Base-by-base conservation (phyloP, 2,797 vertebrate genomes). In the Gallinago stenura region DNA sequence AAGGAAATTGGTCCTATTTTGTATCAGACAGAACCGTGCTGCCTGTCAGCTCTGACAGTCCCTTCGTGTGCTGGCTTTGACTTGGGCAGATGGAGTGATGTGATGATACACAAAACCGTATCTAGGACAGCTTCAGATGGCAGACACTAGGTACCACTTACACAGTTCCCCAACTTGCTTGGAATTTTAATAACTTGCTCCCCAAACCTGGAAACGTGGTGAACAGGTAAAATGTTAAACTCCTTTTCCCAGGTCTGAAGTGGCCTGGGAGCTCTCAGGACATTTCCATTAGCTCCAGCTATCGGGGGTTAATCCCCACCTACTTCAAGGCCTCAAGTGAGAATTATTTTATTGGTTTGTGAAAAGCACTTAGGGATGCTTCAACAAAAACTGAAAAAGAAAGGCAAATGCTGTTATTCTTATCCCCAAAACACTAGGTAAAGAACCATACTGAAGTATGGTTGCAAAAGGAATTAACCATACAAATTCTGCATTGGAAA, bases 1-100 rank as follows among this genome's bases (percentile, higher is more conserved):
- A 89, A 43, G n/a, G 54, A 78, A 84, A 89, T 70, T 77, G 70
- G 90, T 91, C 45, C 57, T 82, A 8, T 53, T 94, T 88, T 50
- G 70, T 80, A 39, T 33, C 75, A 58, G 31, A 82, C 3, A 69
- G 61, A 85, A 46, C 21, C 0, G 0, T 81, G 72, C 62, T 87
- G 58, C 26, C 37, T 78, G 12, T 83, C 7, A 2, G 57, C 50
- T 95, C 69, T 57, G 37, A 82, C 43, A 54, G 50, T 72, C 57
- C 53, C n/a, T 94, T 91, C 58, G 9, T 30, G 18, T 90, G 51
- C 65, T 37, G 46, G 46, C 69, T 94, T 78, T 80, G 46, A 68
- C 39, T 54, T 50, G 54, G 60, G 56, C 58, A 95, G 57, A 57
- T 0, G 2, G 22, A 71, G 41, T 3, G 5, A 48, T 11, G 39